Percentiles rank a stretch among this genome's conserved stretches.
Conservation (phyloP, 2,888 invertebrate genomes). For the Drosophila borborema region DNA sequence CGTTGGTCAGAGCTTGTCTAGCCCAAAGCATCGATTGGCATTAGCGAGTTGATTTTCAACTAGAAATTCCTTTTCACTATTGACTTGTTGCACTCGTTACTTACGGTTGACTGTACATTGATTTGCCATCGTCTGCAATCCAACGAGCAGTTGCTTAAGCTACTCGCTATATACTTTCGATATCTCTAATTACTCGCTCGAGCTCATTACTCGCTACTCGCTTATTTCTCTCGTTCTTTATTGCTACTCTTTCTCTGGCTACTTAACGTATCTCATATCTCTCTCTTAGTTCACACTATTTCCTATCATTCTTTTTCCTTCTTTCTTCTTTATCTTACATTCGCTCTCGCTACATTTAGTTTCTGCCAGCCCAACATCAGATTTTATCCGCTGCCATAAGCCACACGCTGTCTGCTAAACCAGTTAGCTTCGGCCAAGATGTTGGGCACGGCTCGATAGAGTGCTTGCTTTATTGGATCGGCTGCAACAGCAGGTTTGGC, state of each 20-base stretch:
- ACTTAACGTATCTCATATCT: not conserved
- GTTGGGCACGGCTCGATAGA: not conserved
- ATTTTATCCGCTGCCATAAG: not conserved
- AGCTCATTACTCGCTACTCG: not conserved
- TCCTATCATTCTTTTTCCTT: too few relatives aligned
- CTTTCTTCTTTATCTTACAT: too few relatives aligned
- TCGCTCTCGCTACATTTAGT: not conserved
- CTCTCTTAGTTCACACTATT: too few relatives aligned
- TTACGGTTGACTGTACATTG: not conserved
- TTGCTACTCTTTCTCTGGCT: not conserved
- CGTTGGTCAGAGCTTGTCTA: not conserved
- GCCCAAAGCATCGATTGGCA: not conserved
- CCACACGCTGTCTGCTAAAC: not conserved
- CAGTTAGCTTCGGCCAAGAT: slow-evolving; percentile 2
- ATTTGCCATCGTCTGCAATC: not conserved
- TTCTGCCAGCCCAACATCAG: not conserved
- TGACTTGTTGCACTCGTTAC: not conserved
- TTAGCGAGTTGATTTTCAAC: not conserved
- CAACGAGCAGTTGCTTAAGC: not conserved
- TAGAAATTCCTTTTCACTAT: not conserved
- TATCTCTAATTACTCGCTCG: too few relatives aligned
- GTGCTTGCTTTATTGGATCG: not conserved
- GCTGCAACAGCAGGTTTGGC: slow-evolving; percentile 29
- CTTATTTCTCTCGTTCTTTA: too few relatives aligned
- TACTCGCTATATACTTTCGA: not conserved